Percentiles rank a stretch among this genome's conserved stretches.
Conservation (phyloP, 2,888 invertebrate species). For the Tricholauxania praeusta region DNA sequence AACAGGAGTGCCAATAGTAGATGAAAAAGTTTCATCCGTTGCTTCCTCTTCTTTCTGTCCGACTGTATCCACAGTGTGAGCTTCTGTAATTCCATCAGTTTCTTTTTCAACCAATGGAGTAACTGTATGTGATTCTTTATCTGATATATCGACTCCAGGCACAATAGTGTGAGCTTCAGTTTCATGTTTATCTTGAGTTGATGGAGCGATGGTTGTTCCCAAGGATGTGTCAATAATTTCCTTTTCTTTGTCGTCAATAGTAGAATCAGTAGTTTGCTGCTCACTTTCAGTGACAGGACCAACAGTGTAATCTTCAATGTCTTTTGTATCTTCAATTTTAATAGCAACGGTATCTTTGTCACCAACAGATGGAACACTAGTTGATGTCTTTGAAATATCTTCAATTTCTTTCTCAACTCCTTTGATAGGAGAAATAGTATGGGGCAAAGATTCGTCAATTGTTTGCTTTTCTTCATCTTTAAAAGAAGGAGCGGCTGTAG, state of each 20-base stretch:
- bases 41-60: slow-evolving; percentile 35
- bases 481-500: slow-evolving; percentile 39
- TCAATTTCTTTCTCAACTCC: slow-evolving; percentile 30
- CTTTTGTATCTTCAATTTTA: slow-evolving; percentile 22
- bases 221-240: slow-evolving; percentile 6
- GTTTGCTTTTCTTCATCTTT: slow-evolving; percentile 33
- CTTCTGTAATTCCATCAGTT: slow-evolving; percentile 22
- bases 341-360: slow-evolving; percentile 31
- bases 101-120: slow-evolving; percentile 42
- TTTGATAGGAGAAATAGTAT: neutral
- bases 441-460: neutral
- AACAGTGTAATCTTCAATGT: neutral
- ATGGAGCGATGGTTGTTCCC: slow-evolving; percentile 13
- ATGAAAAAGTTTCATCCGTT: neutral
- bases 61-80: slow-evolving; percentile 24
- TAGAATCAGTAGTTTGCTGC: neutral
- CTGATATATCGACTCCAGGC: neutral
- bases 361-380: slow-evolving; percentile 28
- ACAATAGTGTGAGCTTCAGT: too few relatives aligned
- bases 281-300: slow-evolving; percentile 20
- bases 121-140: slow-evolving; percentile 36
- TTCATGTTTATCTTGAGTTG: neutral
- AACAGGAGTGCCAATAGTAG: slow-evolving; percentile 1
- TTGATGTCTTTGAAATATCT: slow-evolving; percentile 7
- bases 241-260: neutral